Evolutionary conservation across 2,113 vertebrate genomes (phyloP).

Genomic region (Sturnus vulgaris): DNA sequence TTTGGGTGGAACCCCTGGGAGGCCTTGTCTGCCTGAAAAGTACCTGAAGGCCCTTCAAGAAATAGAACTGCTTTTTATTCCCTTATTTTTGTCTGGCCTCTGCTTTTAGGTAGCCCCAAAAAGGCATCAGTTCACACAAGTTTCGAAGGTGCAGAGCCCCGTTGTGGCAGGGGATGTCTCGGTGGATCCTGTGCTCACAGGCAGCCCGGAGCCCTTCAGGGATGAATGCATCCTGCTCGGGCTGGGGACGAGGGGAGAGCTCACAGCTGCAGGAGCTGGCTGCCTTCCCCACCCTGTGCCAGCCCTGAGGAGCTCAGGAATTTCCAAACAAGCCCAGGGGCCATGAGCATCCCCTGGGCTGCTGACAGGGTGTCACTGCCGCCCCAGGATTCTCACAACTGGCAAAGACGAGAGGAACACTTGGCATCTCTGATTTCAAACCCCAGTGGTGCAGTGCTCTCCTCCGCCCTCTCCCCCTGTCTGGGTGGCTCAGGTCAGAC

Average conservation of each 20-base stretch:
- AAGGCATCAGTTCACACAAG: not conserved
- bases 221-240: not conserved
- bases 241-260: not conserved
- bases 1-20: not conserved
- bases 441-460: not conserved
- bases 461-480: not conserved
- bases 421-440: not conserved
- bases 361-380: not conserved
- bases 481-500: not conserved
- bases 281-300: not conserved
- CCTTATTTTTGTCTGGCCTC: not conserved
- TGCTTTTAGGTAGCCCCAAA: not conserved
- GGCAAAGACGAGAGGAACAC: not conserved
- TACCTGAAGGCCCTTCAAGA: not conserved
- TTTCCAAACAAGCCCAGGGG: not conserved
- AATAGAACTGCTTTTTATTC: not conserved
- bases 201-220: not conserved
- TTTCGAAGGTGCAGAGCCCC: not conserved
- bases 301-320: not conserved
- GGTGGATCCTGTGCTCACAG: rapidly evolving
- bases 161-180: not conserved
- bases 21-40: not conserved
- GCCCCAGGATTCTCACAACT: not conserved
- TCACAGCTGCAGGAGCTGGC: not conserved
- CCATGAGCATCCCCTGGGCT: not conserved